Conservation (phyloP, 2,888 invertebrate species). For the Chymomyza amoena region DNA sequence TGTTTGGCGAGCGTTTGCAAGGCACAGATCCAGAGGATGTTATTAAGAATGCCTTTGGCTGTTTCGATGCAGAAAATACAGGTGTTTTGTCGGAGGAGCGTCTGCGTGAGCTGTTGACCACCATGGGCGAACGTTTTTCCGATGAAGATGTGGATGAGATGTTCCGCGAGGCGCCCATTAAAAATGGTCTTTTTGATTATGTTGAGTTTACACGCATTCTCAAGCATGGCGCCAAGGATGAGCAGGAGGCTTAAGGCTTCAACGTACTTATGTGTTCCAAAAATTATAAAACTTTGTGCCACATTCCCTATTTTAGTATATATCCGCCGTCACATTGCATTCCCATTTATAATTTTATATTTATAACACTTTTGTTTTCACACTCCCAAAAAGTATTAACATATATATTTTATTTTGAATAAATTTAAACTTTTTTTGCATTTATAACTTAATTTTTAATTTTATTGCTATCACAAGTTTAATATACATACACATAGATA, state of each 20-base stretch:
- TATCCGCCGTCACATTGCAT: neutral
- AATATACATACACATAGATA: conserved; percentile 56
- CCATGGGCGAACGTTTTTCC: conserved; percentile 97
- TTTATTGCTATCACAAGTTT: conserved; percentile 68
- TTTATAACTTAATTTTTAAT: conserved; percentile 43
- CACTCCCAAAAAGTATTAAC: neutral
- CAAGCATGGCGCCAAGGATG: conserved; percentile 99
- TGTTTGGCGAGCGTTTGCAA: conserved; percentile 98
- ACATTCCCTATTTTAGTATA: conserved; percentile 1
- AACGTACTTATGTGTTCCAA: neutral
- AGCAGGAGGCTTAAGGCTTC: conserved; percentile 90
- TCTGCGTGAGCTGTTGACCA: conserved; percentile 94
- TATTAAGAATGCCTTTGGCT: conserved; percentile 99
- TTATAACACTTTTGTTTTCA: neutral
- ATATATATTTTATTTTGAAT: neutral
- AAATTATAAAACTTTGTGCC: neutral
- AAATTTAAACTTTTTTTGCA: neutral
- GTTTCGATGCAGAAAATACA: conserved; percentile 98
- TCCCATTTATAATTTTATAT: conserved; percentile 3
- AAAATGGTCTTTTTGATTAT: conserved; percentile 94
- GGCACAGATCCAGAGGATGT: conserved; percentile 99
- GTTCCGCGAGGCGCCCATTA: conserved; percentile 98
- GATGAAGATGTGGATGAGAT: conserved; percentile 98
- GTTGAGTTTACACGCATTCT: conserved; percentile 98
- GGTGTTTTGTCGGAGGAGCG: conserved; percentile 96